Evolutionary conservation across 1,140 invertebrate species (phyloP), one percentile per base, ranked within the genome.

Genomic region (Cydia pomonella): DNA sequence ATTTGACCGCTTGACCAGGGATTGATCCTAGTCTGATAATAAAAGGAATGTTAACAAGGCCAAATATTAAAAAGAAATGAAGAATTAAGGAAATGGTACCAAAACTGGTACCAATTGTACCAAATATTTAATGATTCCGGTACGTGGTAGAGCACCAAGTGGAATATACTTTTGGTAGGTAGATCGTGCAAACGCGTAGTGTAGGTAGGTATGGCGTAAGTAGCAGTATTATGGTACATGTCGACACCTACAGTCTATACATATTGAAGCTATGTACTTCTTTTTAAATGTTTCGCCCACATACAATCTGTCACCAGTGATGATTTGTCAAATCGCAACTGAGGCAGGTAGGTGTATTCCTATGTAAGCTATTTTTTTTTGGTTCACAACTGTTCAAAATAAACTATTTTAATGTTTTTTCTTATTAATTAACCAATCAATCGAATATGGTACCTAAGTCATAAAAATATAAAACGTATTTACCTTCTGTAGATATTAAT

Each of bases 211-310:
- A 66, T 33, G 25, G 27, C n/a, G 16, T 33, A 33, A 50, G 47
- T 33, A 33, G 29, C 23, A 69, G 29, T 10, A 69, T 33, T 66
- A 66, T 66, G 63, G 25, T 66, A 66, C 63, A 66, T 38, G 29
- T 69, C 64, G 29, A 69, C 64, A 69, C 64, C 64, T 69, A 69
- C 64, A 69, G n/a, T 10, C 6, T 9, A 6, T 33, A 69, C n/a
- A 69, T 69, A 53, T 69, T 66, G 23, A 25, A 44, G 18, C 12
- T 44, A 13, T 74, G 21, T 64, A 29, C 73, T 74, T 78, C 77
- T 76, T 79, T 81, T 75, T 75, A 74, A 73, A 62, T 47, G 21
- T 71, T 41, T 78, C 78, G 77, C 77, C 78, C 75, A 80, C 80
- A 72, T 59, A 72, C 78, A 77, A 80, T 82, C 75, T 73, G 79